Evolutionary conservation across 2,797 vertebrate genomes (phyloP).

Genomic region (Typhlichthys eigenmanni): DNA sequence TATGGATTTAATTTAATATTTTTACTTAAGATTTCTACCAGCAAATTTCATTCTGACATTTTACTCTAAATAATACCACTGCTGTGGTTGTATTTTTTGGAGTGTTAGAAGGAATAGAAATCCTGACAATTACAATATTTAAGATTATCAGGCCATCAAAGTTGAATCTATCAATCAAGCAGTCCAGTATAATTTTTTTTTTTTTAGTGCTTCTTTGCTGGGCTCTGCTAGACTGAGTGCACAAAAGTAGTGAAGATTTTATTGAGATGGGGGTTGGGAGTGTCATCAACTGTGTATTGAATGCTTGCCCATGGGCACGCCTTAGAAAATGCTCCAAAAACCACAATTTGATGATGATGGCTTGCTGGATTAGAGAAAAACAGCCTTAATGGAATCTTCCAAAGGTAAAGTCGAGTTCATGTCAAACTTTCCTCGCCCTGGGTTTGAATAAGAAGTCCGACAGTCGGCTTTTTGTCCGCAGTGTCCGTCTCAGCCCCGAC

Average conservation of each 20-base stretch:
- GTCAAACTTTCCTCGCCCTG: slow-evolving; percentile 45
- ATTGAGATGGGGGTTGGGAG: slow-evolving; percentile 49
- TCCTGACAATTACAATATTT: too few species aligned
- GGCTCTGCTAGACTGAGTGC: slow-evolving; percentile 49
- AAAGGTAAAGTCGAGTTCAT: slow-evolving; percentile 72
- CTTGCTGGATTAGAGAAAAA: slow-evolving; percentile 8
- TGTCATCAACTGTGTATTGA: slow-evolving; percentile 66
- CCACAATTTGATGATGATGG: slow-evolving; percentile 13
- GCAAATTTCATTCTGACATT: too few species aligned
- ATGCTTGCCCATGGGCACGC: slow-evolving; percentile 36
- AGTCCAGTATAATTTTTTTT: slow-evolving; percentile 23
- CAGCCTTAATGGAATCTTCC: slow-evolving; percentile 31
- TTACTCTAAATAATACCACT: too few species aligned
- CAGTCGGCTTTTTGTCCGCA: slow-evolving; percentile 72
- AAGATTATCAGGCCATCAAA: too few species aligned
- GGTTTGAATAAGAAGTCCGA: slow-evolving; percentile 61
- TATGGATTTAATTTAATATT: too few species aligned
- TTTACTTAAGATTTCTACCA: too few species aligned
- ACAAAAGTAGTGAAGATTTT: slow-evolving; percentile 78
- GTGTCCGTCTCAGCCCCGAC: slow-evolving; percentile 66
- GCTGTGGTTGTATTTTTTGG: too few species aligned
- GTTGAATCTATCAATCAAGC: too few species aligned
- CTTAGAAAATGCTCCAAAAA: slow-evolving; percentile 3
- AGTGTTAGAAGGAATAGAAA: too few species aligned
- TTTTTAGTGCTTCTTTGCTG: slow-evolving; percentile 54